phyloP scores from a whole-genome alignment of 2,113 vertebrate species.

The Saguinus imperator region DNA sequence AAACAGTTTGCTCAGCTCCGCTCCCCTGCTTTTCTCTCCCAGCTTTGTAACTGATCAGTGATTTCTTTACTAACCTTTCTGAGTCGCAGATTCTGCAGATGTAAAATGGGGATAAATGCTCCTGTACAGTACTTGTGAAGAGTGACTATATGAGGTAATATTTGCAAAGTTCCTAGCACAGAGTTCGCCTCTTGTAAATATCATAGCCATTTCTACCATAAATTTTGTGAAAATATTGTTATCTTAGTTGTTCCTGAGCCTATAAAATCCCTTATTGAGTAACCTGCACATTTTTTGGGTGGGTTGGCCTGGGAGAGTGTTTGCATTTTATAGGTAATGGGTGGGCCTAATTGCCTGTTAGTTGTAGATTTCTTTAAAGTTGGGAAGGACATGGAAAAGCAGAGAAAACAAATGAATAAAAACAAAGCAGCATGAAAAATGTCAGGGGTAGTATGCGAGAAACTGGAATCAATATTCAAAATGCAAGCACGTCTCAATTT shows the following conservation, averaged over 20 bases:
- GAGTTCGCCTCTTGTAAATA: background rate
- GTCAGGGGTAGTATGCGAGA: conserved; percentile 75
- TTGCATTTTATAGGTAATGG: background rate
- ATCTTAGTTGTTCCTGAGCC: background rate
- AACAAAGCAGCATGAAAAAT: conserved; percentile 79
- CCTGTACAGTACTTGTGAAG: background rate
- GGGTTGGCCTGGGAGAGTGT: background rate
- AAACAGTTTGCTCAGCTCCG: background rate
- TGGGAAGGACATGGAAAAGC: conserved; percentile 62
- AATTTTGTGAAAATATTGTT: background rate
- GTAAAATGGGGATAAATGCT: background rate
- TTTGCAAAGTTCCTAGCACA: background rate
- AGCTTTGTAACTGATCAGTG: background rate
- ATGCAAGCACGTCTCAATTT: conserved; percentile 84
- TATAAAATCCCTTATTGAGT: background rate
- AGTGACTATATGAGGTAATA: background rate
- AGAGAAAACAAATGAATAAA: conserved; percentile 73
- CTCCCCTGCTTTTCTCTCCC: background rate
- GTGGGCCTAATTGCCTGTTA: conserved; percentile 38
- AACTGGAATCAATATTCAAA: conserved; percentile 84
- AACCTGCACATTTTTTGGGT: background rate
- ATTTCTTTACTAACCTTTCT: background rate
- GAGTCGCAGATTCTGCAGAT: background rate
- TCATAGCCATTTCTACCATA: conserved; percentile 9
- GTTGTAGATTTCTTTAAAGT: conserved; percentile 34